Conservation (phyloP, 2,113 vertebrate species). For the Petromus typicus region DNA sequence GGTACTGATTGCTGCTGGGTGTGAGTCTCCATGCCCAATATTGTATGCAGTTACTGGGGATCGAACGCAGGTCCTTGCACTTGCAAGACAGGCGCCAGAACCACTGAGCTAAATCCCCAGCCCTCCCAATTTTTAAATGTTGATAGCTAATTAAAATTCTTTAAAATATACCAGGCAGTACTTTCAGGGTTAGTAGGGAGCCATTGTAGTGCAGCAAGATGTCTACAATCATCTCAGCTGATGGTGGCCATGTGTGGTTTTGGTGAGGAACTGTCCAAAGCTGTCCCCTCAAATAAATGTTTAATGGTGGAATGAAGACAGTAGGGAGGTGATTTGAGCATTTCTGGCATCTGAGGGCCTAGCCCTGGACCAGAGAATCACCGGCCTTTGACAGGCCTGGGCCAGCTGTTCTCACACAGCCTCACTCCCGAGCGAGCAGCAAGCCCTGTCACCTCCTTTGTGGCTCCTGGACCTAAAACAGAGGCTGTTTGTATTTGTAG, state of each 20-base stretch:
- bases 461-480: background rate
- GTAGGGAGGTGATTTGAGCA: fast-evolving
- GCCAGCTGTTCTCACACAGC: background rate
- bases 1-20: too few relatives aligned
- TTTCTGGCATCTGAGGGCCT: background rate
- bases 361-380: background rate
- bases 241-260: fast-evolving
- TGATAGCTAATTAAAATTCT: background rate
- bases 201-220: background rate
- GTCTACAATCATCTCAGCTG: background rate
- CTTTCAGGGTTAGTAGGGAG: background rate
- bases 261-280: background rate
- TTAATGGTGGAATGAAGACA: background rate
- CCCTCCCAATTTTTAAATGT: background rate
- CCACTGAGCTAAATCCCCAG: too few relatives aligned
- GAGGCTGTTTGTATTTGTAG: background rate
- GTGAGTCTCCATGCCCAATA: too few relatives aligned
- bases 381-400: background rate
- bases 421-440: background rate
- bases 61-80: too few relatives aligned
- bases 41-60: too few relatives aligned
- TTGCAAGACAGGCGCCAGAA: too few relatives aligned
- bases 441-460: background rate
- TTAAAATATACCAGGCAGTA: background rate
- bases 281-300: background rate